phyloP scores from a whole-genome alignment of 2,888 invertebrate species.

The Pseudolycoriella hygida region DNA sequence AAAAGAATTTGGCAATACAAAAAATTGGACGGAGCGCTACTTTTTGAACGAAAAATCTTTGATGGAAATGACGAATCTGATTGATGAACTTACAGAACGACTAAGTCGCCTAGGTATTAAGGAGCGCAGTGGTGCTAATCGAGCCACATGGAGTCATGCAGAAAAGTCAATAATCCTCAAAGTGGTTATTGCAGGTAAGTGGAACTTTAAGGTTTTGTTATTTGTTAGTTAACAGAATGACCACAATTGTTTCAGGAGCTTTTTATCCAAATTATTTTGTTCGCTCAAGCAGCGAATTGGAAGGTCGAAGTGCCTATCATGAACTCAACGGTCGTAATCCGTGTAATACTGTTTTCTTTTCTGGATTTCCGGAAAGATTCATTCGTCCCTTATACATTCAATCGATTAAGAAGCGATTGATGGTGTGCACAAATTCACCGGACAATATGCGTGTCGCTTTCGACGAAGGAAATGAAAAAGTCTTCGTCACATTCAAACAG shows the following conservation, averaged over 20 bases:
- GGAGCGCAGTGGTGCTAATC: slow-evolving; percentile 29
- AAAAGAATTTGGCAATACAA: slow-evolving; percentile 23
- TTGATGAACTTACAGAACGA: slow-evolving; percentile 48
- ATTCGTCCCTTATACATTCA: slow-evolving; percentile 52
- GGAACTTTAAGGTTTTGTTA: background rate
- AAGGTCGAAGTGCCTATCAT: slow-evolving; percentile 46
- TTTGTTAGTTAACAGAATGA: too few species aligned
- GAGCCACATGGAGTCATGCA: slow-evolving; percentile 27
- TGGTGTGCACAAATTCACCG: background rate
- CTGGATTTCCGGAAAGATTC: slow-evolving; percentile 39
- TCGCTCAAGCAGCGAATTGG: slow-evolving; percentile 31
- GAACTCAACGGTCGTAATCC: slow-evolving; percentile 57
- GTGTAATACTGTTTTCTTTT: slow-evolving; percentile 51
- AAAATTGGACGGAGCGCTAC: background rate
- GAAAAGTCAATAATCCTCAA: slow-evolving; percentile 47
- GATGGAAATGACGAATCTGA: slow-evolving; percentile 51
- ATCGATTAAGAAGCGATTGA: slow-evolving; percentile 38
- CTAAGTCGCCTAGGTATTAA: slow-evolving; percentile 42
- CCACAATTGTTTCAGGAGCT: slow-evolving; percentile 35
- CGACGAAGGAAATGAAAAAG: slow-evolving; percentile 34
- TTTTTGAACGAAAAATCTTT: slow-evolving; percentile 48
- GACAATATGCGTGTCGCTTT: slow-evolving; percentile 19
- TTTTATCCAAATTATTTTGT: slow-evolving; percentile 88
- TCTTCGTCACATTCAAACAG: slow-evolving; percentile 47
- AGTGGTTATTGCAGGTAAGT: slow-evolving; percentile 28